phyloP scores from a whole-genome alignment of 2,113 vertebrate species.

The Podocnemis expansa region DNA sequence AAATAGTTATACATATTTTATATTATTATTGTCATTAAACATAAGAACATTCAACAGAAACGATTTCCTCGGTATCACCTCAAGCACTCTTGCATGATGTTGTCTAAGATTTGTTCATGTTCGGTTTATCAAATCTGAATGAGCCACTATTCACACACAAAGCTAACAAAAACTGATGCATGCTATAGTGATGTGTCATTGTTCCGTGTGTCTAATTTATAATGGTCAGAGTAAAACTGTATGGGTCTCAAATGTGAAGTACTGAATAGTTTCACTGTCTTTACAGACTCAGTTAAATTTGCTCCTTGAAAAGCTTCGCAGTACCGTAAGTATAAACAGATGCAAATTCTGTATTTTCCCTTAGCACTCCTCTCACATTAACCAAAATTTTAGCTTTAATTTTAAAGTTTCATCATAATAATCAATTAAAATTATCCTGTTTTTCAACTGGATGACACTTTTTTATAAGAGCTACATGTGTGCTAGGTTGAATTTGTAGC shows the following conservation, averaged over 20 bases:
- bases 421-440: background rate
- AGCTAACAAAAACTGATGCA: constrained; percentile 30
- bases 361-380: background rate
- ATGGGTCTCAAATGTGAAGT: constrained; percentile 26
- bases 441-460: background rate
- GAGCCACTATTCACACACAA: background rate
- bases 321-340: constrained; percentile 87
- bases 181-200: background rate
- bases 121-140: constrained; percentile 4
- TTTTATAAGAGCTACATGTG: background rate
- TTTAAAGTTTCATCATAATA: background rate
- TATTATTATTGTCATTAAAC: background rate
- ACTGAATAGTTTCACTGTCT: constrained; percentile 25
- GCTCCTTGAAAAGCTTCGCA: constrained; percentile 95
- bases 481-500: background rate
- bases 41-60: background rate
- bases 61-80: constrained; percentile 1
- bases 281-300: constrained; percentile 95
- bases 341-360: background rate
- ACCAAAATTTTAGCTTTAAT: background rate
- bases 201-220: background rate
- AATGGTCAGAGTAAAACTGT: background rate
- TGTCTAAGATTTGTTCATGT: background rate
- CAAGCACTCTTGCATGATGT: constrained; percentile 61
- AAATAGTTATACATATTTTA: background rate